Evolutionary conservation across 2,113 vertebrate genomes (phyloP).

Genomic region (Amphiprion percula): DNA sequence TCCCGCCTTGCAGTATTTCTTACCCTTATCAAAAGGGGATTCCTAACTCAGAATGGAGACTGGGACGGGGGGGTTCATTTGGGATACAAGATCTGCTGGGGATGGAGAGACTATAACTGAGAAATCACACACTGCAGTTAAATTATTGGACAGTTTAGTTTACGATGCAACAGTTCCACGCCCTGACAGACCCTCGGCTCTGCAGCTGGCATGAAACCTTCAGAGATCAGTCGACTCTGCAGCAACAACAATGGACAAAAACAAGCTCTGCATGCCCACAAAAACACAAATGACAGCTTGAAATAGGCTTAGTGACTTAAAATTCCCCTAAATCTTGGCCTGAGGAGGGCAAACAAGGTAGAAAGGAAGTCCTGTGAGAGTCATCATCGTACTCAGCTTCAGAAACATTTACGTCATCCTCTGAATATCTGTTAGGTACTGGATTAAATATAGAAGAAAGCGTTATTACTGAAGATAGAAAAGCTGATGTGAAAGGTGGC

Average conservation of each 20-base stretch:
- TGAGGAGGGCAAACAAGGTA: conserved; percentile 64
- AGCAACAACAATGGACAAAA: conserved; percentile 74
- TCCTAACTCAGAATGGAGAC: conserved; percentile 43
- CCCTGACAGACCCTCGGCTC: conserved; percentile 41
- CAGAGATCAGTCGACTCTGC: conserved; percentile 58
- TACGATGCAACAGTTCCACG: conserved; percentile 12
- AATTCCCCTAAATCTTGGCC: conserved; percentile 79
- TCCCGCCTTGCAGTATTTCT: conserved; percentile 67
- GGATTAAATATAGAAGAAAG: conserved; percentile 15
- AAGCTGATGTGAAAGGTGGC: neutral
- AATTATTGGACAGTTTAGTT: neutral
- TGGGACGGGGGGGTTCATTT: neutral
- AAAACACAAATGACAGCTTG: conserved; percentile 68
- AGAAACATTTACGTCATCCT: conserved; percentile 70
- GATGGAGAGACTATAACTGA: conserved; percentile 10
- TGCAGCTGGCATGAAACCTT: conserved; percentile 64
- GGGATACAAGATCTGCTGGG: neutral
- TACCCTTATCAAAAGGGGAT: conserved; percentile 70
- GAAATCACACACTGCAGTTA: neutral
- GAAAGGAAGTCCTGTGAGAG: conserved; percentile 73
- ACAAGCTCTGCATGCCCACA: conserved; percentile 52
- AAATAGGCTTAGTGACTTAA: conserved; percentile 72
- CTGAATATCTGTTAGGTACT: conserved; percentile 29
- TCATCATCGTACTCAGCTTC: conserved; percentile 22
- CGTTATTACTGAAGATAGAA: neutral